Base-by-base conservation (phyloP, 2,888 invertebrate genomes). In the Beris morrisii region DNA sequence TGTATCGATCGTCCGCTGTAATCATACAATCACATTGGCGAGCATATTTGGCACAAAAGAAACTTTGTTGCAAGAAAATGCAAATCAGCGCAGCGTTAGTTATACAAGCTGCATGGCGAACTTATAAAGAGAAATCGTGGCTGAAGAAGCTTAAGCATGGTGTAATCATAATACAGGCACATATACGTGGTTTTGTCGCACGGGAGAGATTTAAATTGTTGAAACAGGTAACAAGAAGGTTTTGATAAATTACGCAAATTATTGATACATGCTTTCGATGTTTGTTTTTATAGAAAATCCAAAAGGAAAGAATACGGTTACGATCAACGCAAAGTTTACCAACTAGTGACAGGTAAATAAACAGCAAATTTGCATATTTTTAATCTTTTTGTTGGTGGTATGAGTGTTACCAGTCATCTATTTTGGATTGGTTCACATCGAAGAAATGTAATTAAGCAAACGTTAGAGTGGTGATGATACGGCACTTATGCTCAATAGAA, bases 71-170 rank as follows among this genome's bases (percentile, higher is more conserved):
- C 22, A 78, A 81, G 31, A 75, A 79, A 28, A 83, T 87, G 0
- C 82, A 84, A 65, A 84, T 85, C 68, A 79, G 78, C 28, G 87
- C 88, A 1, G 88, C 85, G 1, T 74, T 85, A 12, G 86, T 86
- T 61, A 88, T 97, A 64, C 96, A 97, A 77, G 85, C 90, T 56
- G 85, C 85, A 75, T 95, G 91, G 89, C 84, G 91, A 65, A 88
- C 89, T 30, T 87, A 87, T 72, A 84, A 84, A 66, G 85, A 84
- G 32, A 84, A 89, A 4, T 83, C 83, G 58, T 89, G 89, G 87
- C 90, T 86, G 78, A 80, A 84, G 67, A 86, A 86, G 67, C 78
- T 93, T 7, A 84, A 85, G 54, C 75, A 77, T 7, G 85, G 86
- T 5, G 78, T 88, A 13, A 76, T 89, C 4, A 75, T 80, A 15